Base-by-base conservation (phyloP, 2,113 vertebrate genomes). In the Dolichotis patagonum region DNA sequence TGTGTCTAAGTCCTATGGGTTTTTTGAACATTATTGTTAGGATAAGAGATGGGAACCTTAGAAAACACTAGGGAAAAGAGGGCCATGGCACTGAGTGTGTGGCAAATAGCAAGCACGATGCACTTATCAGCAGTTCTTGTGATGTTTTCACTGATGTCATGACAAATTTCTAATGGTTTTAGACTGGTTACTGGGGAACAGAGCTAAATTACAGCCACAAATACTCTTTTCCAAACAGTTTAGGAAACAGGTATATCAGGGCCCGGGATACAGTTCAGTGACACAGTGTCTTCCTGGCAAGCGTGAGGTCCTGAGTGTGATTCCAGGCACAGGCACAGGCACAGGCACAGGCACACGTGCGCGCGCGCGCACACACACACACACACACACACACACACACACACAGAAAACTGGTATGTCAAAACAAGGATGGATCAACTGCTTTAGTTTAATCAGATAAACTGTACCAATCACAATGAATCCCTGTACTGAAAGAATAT, bases 361-460 rank as follows among this genome's bases (percentile, higher is more conserved):
- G n/a, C n/a, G n/a, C n/a, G n/a, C n/a, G n/a, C n/a, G n/a, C 46
- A 52, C 49, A 52, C 10, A 11, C 49, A 52, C 49, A 11, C 49
- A 52, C 49, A 52, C 49, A 52, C 49, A 52, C 10, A 52, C 10
- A 52, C 49, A 52, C 49, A 52, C 49, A 52, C 49, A 52, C 10
- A 52, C 49, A 52, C 49, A 16, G 54, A 54, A 92, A 94, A 69
- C 2, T 26, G 85, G 0, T 81, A 89, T 83, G 92, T 91, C 46
- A 73, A 88, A 95, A 91, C 32, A 95, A 82, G 52, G 32, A 24
- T 7, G 38, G 56, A 91, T 63, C 88, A 88, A 83, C 52, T 54
- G 20, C 24, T 14, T 49, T 69, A 38, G 46, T 91, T 91, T 85
- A 92, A 88, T 90, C 41, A 93, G 46, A 78, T 35, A 94, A 82